Base-by-base conservation (phyloP, 2,888 invertebrate genomes). In the Pheosia tremula region DNA sequence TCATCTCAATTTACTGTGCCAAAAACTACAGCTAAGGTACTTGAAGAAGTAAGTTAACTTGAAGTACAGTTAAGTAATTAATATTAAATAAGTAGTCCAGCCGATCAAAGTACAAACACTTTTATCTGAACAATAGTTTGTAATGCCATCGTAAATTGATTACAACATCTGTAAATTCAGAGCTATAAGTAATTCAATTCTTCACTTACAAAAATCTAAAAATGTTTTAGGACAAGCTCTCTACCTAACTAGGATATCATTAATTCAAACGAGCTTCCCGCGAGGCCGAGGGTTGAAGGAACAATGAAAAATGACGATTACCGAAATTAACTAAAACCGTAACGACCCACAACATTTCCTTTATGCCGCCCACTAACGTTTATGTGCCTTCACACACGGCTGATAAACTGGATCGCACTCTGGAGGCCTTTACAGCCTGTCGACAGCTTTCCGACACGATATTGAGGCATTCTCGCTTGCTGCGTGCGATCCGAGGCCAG, bases 361-460 rank as follows among this genome's bases (percentile, higher is more conserved):
- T 69, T 71, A 73, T 64, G 61, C 62, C 57, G 54, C 63, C 59
- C 57, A 60, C 9, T 56, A 56, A 41, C 56, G 41, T 39, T 56
- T 13, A 39, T 56, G 41, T 39, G n/a, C 8, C 56, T 10, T 13
- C 8, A 41, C 60, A 57, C 62, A 62, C 64, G 61, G 66, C 6
- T 68, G 74, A 75, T 75, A 75, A 74, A 68, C 72, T 45, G 64
- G 72, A 75, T 67, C 60, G 63, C 63, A 66, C 75, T 57, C 70
- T 52, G 58, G 75, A 74, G 75, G 67, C 63, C 74, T 58, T 65
- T 75, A 60, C 67, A 37, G 65, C 57, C 63, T 67, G 74, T 62
- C 70, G 68, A 70, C 75, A 75, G 66, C 61, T 49, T 53, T 41
- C 13, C 45, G 43, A 36, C 74, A 65, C 72, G 74, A 57, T 66